Evolutionary conservation across 2,888 invertebrate genomes (phyloP).

Genomic region (Matsumyia berberina): DNA sequence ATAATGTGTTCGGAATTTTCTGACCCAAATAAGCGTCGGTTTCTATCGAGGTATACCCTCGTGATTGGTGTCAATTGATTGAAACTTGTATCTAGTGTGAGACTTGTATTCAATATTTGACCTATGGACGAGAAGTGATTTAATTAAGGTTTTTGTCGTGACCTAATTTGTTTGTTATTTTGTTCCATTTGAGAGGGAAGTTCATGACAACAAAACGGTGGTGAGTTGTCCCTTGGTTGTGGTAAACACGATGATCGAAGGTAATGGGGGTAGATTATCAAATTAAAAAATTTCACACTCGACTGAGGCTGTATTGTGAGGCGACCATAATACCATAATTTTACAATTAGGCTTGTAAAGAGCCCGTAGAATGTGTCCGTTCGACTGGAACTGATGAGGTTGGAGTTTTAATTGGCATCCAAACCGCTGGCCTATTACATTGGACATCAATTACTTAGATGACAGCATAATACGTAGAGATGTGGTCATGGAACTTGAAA

Average conservation of each 20-base stretch:
- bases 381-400: constrained; percentile 18
- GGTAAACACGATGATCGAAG: not conserved
- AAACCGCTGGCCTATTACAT: not conserved
- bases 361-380: not conserved
- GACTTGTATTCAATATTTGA: constrained; percentile 2
- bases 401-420: not conserved
- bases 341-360: constrained; percentile 11
- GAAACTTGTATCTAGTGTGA: constrained; percentile 10
- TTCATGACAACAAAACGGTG: not conserved
- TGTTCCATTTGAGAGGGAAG: constrained; percentile 1
- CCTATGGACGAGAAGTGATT: constrained; percentile 18
- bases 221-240: not conserved
- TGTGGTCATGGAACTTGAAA: too few species aligned
- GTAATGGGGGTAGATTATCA: constrained; percentile 5
- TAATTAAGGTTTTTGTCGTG: constrained; percentile 3
- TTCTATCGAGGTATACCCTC: constrained; percentile 19
- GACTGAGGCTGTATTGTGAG: constrained; percentile 12
- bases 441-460: too few species aligned
- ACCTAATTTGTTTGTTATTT: constrained; percentile 37
- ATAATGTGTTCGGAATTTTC: not conserved
- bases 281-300: constrained; percentile 28
- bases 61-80: constrained; percentile 38
- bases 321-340: constrained; percentile 4
- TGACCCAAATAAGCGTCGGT: constrained; percentile 26
- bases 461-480: too few species aligned